Base-by-base conservation (phyloP, 1,140 invertebrate genomes). In the Macrocentrus cingulum region DNA sequence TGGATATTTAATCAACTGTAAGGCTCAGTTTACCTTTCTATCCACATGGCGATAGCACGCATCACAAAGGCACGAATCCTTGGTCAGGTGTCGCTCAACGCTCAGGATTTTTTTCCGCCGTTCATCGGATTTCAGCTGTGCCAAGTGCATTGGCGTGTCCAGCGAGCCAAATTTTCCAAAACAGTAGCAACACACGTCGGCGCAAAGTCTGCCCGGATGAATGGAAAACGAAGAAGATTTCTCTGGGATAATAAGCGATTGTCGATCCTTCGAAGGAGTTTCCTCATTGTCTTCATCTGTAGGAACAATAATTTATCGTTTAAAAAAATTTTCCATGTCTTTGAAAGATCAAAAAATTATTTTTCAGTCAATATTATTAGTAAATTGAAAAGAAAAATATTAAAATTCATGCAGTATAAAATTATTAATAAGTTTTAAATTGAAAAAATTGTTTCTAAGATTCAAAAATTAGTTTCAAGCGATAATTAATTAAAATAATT, bases 191-290 rank as follows among this genome's bases (percentile, higher is more conserved):
- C 91, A 93, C 61, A 91, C 88, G 71, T 92, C 90, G 63, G 87
- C 85, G 70, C 90, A 93, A 2, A 90, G 69, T 8, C 90, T 74
- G 1, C 84, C 89, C 0, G 90, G 90, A 79, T 92, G 90, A 63
- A 92, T 91, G 56, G 88, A 89, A 71, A 91, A 92, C 0, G 89
- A 91, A 1, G 89, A 91, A 11, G 89, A 89, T 76, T 92, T 92
- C 74, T 92, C 90, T 11, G 90, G 90, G 62, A 93, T 91, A 8
- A 92, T 87, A 56, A 92, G 83, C 59, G 86, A 86, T 36, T 84
- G 80, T 42, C 84, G 83, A 62, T 78, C 75, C 53, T 79, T 80
- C 8, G 74, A 46, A 1, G 69, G 51, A n/a, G 68, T 56, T 48
- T 80, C 76, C 25, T 79, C 81, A 53, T 81, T 80, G 48, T 88